Percentiles rank a stretch among this genome's conserved stretches.
These are phyloP conservation scores for Pitangus sulphuratus DNA, from an alignment of 2,797 vertebrate species.

Conservation along the genomic window DNA sequence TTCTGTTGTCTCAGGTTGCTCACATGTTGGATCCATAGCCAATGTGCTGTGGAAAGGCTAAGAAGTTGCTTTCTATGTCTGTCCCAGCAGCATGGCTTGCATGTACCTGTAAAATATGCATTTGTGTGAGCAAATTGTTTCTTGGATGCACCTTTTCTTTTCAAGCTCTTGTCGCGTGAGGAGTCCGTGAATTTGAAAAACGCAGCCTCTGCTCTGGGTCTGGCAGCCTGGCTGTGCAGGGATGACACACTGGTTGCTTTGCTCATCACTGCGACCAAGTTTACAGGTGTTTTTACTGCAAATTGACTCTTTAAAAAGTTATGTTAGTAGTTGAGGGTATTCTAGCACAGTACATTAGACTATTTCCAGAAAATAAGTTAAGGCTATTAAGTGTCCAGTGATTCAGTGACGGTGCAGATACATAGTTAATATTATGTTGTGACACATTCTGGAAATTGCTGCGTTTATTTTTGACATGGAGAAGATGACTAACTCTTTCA, in stretches of 20 bases:
- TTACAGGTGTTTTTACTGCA: background rate
- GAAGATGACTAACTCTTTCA: conserved; percentile 61
- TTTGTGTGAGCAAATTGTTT: background rate
- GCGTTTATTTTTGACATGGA: conserved; percentile 63
- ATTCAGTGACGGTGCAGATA: background rate
- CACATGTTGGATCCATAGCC: rapidly evolving
- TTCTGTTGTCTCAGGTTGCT: background rate
- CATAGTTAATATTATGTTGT: conserved; percentile 46
- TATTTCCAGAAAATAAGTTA: background rate
- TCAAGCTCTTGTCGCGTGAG: background rate
- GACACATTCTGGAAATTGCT: conserved; percentile 57
- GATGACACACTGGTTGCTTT: background rate
- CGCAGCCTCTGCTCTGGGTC: background rate
- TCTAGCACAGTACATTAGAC: background rate
- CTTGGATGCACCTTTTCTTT: background rate
- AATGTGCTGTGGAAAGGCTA: background rate
- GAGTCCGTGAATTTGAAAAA: background rate
- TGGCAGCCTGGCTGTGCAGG: background rate
- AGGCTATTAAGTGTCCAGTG: background rate
- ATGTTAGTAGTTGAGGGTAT: background rate
- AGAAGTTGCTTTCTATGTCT: background rate
- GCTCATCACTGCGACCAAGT: background rate
- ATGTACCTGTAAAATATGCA: background rate
- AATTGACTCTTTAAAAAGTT: background rate
- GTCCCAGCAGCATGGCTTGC: background rate